phyloP scores from a whole-genome alignment of 2,113 vertebrate species.

The Syngnathus scovelli region DNA sequence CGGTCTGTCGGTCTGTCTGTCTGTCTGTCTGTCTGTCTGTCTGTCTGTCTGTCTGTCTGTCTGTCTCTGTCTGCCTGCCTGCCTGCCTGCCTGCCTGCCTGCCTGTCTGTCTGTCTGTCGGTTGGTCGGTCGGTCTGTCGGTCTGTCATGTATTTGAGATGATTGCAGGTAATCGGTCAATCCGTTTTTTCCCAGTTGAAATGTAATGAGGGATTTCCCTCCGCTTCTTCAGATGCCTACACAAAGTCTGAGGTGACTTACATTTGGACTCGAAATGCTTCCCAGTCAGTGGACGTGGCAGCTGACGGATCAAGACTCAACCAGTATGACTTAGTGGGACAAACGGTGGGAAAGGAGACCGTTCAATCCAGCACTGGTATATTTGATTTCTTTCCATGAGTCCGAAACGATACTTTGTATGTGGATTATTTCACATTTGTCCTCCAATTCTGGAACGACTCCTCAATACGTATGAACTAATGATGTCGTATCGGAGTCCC shows the following conservation, averaged over 20 bases:
- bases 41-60: no score
- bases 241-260: conserved; percentile 91
- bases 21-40: no score
- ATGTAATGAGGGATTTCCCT: neutral
- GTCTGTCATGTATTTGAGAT: neutral
- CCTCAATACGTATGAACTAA: no score
- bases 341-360: conserved; percentile 86
- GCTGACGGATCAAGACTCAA: conserved; percentile 88
- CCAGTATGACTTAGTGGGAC: conserved; percentile 88
- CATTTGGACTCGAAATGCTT: conserved; percentile 87
- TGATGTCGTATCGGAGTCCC: no score
- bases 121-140: no score
- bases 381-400: neutral
- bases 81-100: no score
- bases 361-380: conserved; percentile 91
- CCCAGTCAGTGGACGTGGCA: conserved; percentile 88
- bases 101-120: no score
- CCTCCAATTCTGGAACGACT: no score
- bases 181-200: neutral
- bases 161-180: neutral
- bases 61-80: no score
- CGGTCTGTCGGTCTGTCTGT: no score
- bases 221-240: conserved; percentile 79
- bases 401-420: no score
- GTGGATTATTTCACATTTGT: no score